Evolutionary conservation across 2,888 invertebrate genomes (phyloP), one percentile per base, ranked within the genome.

Genomic region (Dioctria rufipes): DNA sequence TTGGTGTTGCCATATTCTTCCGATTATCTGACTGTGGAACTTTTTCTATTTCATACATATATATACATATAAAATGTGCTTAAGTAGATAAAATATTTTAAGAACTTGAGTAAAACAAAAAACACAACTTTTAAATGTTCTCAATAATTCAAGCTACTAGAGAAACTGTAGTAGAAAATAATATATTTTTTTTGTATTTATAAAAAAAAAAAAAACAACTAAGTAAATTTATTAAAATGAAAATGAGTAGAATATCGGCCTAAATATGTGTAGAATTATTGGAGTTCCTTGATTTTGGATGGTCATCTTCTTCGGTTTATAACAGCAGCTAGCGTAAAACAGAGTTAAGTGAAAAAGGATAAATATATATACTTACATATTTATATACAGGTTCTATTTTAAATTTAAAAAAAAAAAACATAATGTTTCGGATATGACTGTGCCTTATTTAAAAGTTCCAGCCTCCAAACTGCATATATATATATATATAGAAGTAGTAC

Each of bases 181-280:
- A 25, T 61, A 61, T 61, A 61, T 61, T 75, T 25, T n/a, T 75
- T 75, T 75, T 75, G 61, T 61, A 61, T 61, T 42, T 60, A 75
- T 39, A 25, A 13, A 58, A 40, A 65, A 40, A 40, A 60, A 42
- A 25, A 25, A 25, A 25, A 25, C 25, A 25, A 25, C 25, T 25
- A 25, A 25, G 25, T 46, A 46, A 46, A 37, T 49, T 54, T 66
- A 51, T 51, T 69, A 66, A 66, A 37, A 75, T 43, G 60, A 46
- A 73, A 58, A 75, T 58, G 75, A 75, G 75, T 75, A 75, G 75
- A 61, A 60, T 25, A 75, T 61, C 75, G 75, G 75, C 75, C 75
- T 75, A 75, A 65, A 2, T 9, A 75, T 75, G 42, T 75, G 60
- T 75, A 75, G 60, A 11, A 11, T 49, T 60, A 60, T 43, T 49